Conservation (phyloP, 2,113 vertebrate genomes). For the Craseonycteris thonglongyai region DNA sequence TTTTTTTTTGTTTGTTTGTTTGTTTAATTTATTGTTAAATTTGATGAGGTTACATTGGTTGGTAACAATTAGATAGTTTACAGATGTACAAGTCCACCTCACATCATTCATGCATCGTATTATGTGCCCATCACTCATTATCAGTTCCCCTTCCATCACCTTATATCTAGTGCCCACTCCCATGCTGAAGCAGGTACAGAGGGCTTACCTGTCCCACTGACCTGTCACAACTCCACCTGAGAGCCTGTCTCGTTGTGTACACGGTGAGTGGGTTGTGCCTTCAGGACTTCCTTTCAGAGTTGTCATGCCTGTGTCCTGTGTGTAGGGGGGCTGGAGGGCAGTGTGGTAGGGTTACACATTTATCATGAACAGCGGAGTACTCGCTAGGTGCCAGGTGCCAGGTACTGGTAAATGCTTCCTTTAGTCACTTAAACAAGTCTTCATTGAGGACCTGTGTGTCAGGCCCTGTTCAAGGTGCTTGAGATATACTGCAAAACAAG, state of each 20-base stretch:
- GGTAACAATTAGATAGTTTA: too few relatives aligned
- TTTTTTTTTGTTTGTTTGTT: too few relatives aligned
- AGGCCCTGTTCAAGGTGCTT: background rate
- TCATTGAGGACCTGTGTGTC: background rate
- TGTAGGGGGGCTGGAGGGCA: background rate
- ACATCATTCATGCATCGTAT: too few relatives aligned
- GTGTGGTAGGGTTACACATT: rapidly evolving
- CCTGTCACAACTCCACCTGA: background rate
- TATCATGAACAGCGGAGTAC: rapidly evolving
- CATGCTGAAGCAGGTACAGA: background rate
- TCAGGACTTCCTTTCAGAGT: background rate
- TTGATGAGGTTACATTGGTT: too few relatives aligned
- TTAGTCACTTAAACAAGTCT: background rate
- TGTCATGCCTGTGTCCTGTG: rapidly evolving
- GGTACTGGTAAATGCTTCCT: background rate
- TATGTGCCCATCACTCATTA: too few relatives aligned
- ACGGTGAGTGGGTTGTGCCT: rapidly evolving
- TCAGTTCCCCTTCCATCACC: too few relatives aligned
- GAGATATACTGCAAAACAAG: background rate
- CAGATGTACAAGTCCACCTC: too few relatives aligned
- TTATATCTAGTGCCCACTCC: too few relatives aligned
- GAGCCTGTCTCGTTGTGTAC: background rate
- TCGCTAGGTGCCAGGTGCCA: background rate
- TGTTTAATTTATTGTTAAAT: too few relatives aligned
- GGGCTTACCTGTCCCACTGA: too few relatives aligned